Evolutionary conservation across 2,113 vertebrate genomes (phyloP).

Genomic region (Podilymbus podiceps): DNA sequence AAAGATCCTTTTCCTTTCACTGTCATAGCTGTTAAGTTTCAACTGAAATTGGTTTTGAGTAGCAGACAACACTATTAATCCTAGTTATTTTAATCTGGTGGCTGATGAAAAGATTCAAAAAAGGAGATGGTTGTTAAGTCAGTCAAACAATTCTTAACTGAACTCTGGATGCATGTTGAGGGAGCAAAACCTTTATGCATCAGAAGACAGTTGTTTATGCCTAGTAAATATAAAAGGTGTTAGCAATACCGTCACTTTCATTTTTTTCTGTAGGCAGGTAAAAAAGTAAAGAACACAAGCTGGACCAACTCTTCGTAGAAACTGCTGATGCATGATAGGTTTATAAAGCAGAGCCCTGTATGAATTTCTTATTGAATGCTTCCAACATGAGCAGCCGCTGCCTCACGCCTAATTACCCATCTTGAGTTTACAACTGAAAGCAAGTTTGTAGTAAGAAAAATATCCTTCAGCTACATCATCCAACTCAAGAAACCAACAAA

Average conservation of each 20-base stretch:
- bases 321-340: not conserved
- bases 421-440: not conserved
- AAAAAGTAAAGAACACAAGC: not conserved
- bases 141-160: not conserved
- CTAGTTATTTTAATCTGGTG: slow-evolving; percentile 44
- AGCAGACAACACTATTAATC: slow-evolving; percentile 39
- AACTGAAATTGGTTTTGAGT: slow-evolving; percentile 18
- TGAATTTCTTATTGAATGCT: not conserved
- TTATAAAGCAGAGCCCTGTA: not conserved
- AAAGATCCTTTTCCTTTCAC: slow-evolving; percentile 51
- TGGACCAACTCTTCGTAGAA: not conserved
- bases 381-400: not conserved
- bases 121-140: not conserved
- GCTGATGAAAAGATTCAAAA: slow-evolving; percentile 46
- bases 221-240: not conserved
- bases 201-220: not conserved
- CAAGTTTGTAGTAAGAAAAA: not conserved
- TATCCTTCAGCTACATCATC: not conserved
- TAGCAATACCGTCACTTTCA: not conserved
- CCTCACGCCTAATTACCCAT: not conserved
- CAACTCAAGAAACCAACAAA: not conserved
- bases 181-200: not conserved
- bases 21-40: slow-evolving; percentile 33
- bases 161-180: not conserved
- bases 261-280: not conserved